Conservation (phyloP, 2,888 invertebrate species). For the Lordiphosa fenestrarum region DNA sequence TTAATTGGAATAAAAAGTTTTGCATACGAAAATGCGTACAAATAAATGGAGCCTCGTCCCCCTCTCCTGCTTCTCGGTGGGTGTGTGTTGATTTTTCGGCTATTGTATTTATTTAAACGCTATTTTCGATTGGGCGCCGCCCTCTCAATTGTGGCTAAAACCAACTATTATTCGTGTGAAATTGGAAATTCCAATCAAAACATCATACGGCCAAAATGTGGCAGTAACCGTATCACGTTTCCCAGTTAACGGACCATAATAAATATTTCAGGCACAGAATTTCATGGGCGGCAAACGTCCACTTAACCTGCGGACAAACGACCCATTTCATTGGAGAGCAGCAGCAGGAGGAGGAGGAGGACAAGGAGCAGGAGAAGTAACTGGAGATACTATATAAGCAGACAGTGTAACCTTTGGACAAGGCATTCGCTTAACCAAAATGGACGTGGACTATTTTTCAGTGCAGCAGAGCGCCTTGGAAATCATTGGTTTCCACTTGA, state of each 20-base stretch:
- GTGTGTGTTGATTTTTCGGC: too few species aligned
- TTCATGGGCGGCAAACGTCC: constrained; percentile 57
- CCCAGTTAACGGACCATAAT: constrained; percentile 54
- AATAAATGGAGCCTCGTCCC: not conserved
- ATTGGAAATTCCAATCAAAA: constrained; percentile 34
- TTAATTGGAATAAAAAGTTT: too few species aligned
- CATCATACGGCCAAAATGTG: constrained; percentile 3
- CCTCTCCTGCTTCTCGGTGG: not conserved
- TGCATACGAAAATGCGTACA: too few species aligned
- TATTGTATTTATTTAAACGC: constrained; percentile 24
- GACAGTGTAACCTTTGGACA: not conserved
- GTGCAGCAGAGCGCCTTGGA: constrained; percentile 33
- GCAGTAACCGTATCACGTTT: constrained; percentile 63
- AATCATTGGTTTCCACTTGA: constrained; percentile 32
- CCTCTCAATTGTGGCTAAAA: constrained; percentile 11
- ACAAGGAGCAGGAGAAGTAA: too few species aligned
- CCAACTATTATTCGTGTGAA: constrained; percentile 38
- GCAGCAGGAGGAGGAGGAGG: not conserved
- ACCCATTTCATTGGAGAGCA: not conserved
- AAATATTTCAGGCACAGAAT: constrained; percentile 71
- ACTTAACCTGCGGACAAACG: constrained; percentile 35
- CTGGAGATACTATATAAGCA: constrained; percentile 15
- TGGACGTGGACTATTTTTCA: constrained; percentile 37
- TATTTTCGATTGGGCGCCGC: constrained; percentile 26
- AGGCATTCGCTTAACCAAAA: constrained; percentile 6